phyloP scores from a whole-genome alignment of 1,140 invertebrate genomes.

The Scaptodrosophila lebanonensis region DNA sequence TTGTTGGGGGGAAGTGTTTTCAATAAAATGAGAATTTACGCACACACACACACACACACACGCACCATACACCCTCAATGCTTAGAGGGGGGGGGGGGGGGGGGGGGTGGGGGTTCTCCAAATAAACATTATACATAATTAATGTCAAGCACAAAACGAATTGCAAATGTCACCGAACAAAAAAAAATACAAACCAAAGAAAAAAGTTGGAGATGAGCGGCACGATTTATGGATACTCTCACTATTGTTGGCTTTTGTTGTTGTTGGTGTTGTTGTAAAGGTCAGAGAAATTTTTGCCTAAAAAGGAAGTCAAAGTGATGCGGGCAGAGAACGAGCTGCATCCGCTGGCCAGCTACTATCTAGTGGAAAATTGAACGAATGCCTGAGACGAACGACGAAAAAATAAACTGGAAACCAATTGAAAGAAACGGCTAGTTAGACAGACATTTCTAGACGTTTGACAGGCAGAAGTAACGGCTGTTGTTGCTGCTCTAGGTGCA shows the following conservation, averaged over 20 bases:
- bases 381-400: conserved; percentile 40
- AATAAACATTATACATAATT: conserved; percentile 53
- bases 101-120: too few species aligned
- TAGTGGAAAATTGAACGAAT: conserved; percentile 68
- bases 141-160: conserved; percentile 34
- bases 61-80: too few species aligned
- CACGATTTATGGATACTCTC: too few species aligned
- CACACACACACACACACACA: too few species aligned
- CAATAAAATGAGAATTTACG: conserved; percentile 37
- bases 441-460: too few species aligned
- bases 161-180: conserved; percentile 25
- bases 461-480: too few species aligned
- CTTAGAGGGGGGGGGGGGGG: too few species aligned
- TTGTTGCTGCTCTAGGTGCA: too few species aligned
- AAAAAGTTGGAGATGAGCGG: conserved; percentile 20
- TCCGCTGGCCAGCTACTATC: too few species aligned
- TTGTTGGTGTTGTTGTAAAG: too few species aligned
- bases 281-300: conserved; percentile 10
- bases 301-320: conserved; percentile 35
- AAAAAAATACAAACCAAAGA: conserved; percentile 42
- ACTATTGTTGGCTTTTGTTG: too few species aligned
- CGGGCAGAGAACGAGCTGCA: conserved; percentile 51
- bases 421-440: conserved; percentile 57
- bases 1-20: conserved; percentile 11
- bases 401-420: conserved; percentile 58